Conservation (phyloP, 92 coral and sea anemone genomes). For the Umimayanthus kanabou region DNA sequence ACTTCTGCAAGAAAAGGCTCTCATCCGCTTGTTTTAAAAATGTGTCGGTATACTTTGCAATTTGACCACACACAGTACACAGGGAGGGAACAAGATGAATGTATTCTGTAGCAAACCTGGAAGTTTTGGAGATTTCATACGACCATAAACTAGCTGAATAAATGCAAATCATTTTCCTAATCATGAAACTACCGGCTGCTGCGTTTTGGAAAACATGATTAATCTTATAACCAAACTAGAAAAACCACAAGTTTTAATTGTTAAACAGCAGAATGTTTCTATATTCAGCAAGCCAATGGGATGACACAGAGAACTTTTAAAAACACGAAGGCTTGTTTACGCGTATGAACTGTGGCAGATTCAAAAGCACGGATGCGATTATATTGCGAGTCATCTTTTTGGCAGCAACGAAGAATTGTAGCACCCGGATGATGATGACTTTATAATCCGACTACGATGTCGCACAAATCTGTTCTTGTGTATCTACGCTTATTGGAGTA, state of each 20-base stretch:
- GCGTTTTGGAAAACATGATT: not conserved
- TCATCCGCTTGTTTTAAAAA: not conserved
- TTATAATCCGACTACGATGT: no score
- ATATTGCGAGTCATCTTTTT: not conserved
- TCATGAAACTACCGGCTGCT: not conserved
- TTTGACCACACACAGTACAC: not conserved
- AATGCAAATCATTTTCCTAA: not conserved
- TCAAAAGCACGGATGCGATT: not conserved
- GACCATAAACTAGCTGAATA: not conserved
- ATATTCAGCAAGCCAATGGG: not conserved
- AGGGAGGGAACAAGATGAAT: not conserved
- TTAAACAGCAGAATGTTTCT: not conserved
- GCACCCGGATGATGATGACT: not conserved
- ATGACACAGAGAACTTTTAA: not conserved
- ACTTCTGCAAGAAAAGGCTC: not conserved
- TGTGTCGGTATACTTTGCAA: not conserved
- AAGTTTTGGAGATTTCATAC: not conserved
- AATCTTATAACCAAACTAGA: not conserved
- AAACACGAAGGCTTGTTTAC: not conserved
- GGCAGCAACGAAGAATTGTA: no score
- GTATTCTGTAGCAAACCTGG: not conserved
- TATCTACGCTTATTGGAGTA: no score
- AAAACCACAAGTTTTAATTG: conserved; percentile 12
- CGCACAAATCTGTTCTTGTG: not conserved
- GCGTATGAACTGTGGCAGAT: not conserved